Conservation (phyloP, 2,797 vertebrate genomes). For the Scleropages formosus region DNA sequence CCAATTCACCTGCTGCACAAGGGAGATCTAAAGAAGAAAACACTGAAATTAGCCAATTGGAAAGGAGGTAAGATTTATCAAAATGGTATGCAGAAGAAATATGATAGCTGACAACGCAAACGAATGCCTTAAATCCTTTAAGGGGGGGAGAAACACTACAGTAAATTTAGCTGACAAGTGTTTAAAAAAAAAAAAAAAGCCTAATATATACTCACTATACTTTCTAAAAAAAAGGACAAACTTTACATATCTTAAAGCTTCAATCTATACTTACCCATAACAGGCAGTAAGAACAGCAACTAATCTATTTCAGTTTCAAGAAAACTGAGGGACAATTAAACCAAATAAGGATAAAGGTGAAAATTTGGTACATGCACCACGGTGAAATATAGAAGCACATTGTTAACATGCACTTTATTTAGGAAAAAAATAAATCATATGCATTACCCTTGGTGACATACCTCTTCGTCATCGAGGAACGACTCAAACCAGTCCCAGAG, state of each 20-base stretch:
- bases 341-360: constrained; percentile 82
- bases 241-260: constrained; percentile 31
- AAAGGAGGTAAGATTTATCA: constrained; percentile 38
- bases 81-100: constrained; percentile 59
- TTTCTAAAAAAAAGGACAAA: constrained; percentile 64
- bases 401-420: constrained; percentile 32
- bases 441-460: constrained; percentile 98
- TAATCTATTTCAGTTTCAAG: constrained; percentile 56
- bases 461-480: constrained; percentile 99
- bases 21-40: constrained; percentile 99
- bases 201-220: constrained; percentile 28
- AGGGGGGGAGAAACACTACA: constrained; percentile 17
- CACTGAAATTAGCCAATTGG: constrained; percentile 87
- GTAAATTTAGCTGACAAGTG: constrained; percentile 12
- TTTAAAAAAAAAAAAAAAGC: background rate
- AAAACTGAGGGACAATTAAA: constrained; percentile 66
- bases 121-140: background rate
- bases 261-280: constrained; percentile 62
- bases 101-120: constrained; percentile 46
- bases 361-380: constrained; percentile 78
- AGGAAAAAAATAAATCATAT: constrained; percentile 59
- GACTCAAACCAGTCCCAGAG: constrained; percentile 98
- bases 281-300: constrained; percentile 58
- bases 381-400: constrained; percentile 42
- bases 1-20: constrained; percentile 97